A percentile compares a stretch with the other conserved stretches of the same genome.
phyloP scores from a whole-genome alignment of 2,797 vertebrate species.

The Cirrhinus mrigala region DNA sequence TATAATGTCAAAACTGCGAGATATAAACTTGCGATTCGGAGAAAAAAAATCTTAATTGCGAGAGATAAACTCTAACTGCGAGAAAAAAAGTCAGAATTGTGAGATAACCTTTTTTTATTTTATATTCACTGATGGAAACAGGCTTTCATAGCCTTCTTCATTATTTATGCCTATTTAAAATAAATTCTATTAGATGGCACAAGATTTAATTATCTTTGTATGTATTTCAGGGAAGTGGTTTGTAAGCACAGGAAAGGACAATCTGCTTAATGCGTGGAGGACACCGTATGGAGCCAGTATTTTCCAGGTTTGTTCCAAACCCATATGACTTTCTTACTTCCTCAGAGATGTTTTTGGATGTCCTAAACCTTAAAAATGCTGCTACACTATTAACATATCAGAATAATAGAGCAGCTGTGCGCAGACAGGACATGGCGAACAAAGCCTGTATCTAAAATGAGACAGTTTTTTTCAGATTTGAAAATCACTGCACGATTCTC shows the following conservation, averaged over 20 bases:
- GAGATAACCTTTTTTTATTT: too few relatives aligned
- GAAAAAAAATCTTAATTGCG: too few relatives aligned
- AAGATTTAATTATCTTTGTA: conserved; percentile 20
- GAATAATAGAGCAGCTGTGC: neutral
- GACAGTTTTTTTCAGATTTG: neutral
- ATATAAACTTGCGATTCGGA: too few relatives aligned
- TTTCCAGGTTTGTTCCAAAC: conserved; percentile 78
- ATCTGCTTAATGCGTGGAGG: conserved; percentile 87
- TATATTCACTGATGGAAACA: too few relatives aligned
- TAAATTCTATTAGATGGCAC: neutral
- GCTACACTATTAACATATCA: neutral
- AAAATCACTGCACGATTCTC: neutral
- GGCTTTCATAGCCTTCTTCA: too few relatives aligned
- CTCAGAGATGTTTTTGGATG: neutral
- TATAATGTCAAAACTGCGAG: too few relatives aligned
- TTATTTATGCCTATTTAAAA: conserved; percentile 7
- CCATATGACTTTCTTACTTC: neutral
- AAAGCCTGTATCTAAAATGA: conserved; percentile 8
- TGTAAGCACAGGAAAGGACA: conserved; percentile 87
- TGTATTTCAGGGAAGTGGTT: conserved; percentile 82
- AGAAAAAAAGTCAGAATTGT: too few relatives aligned
- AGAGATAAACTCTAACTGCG: too few relatives aligned
- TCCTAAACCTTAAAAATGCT: neutral
- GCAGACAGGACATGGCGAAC: neutral
- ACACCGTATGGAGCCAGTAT: conserved; percentile 88